phyloP scores from a whole-genome alignment of 1,140 invertebrate genomes.

The Drosophila erecta region DNA sequence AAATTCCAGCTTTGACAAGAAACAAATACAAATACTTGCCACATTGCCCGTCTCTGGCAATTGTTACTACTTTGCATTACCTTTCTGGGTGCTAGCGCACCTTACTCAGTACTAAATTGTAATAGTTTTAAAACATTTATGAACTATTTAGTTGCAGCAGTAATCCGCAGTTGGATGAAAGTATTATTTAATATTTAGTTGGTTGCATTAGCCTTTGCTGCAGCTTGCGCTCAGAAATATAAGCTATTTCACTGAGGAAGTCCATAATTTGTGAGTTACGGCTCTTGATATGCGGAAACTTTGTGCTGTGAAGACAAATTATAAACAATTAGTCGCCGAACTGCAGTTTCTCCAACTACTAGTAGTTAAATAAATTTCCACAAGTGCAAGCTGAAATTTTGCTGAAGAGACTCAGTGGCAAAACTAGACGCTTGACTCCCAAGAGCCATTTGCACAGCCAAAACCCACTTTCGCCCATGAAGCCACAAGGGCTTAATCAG shows the following conservation, averaged over 20 bases:
- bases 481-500: constrained; percentile 62
- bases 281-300: too few relatives aligned
- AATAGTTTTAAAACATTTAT: too few relatives aligned
- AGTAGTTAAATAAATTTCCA: not conserved
- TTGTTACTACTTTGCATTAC: too few relatives aligned
- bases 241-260: too few relatives aligned
- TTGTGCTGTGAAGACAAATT: not conserved
- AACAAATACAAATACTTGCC: not conserved
- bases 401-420: not conserved
- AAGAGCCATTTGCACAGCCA: constrained; percentile 1
- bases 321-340: constrained; percentile 6
- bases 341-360: not conserved
- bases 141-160: too few relatives aligned
- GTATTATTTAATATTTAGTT: too few relatives aligned
- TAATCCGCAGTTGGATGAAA: too few relatives aligned
- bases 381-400: not conserved
- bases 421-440: constrained; percentile 3
- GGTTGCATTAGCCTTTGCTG: too few relatives aligned
- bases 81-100: not conserved
- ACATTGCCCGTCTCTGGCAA: too few relatives aligned
- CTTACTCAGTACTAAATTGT: too few relatives aligned
- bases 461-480: constrained; percentile 5
- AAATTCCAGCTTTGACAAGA: constrained; percentile 5
- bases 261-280: not conserved
- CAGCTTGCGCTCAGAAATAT: not conserved